Evolutionary conservation across 92 coral and sea anemone genomes (phyloP), one percentile per base, ranked within the genome.

Genomic region (Zoanthus sociatus): DNA sequence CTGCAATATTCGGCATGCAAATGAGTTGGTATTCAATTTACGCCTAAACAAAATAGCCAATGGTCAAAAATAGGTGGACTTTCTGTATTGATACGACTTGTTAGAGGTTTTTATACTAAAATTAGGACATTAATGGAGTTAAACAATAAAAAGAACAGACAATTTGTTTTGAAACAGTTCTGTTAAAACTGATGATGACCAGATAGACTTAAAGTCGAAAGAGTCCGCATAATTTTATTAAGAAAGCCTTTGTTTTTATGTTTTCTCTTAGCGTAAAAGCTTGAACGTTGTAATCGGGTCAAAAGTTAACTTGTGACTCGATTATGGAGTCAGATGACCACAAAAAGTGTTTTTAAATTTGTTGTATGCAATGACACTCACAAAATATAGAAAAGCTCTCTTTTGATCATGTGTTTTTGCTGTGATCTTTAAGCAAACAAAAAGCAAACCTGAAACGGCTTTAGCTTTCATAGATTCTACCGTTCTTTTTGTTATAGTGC

Each of bases 21-120:
- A 81, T 81, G 85, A 81, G 76, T 30, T 64, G 3, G 82, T 45
- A 71, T 21, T 20, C 54, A 18, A 21, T 67, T 64, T 46, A 45
- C 85, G 44, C 61, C 44, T 45, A 56, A 71, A 67, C 60, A 81
- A 81, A 81, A 67, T 9, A 44, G 85, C 75, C 66, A 81, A 81
- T 48, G n/a, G 72, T 47, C 51, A 10, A 71, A 5, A 78, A 21
- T 26, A 33, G 30, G 60, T 60, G 32, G 18, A 78, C 16, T 48
- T 10, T 50, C 54, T 17, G 54, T 56, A 45, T 33, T 45, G 44
- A 69, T 71, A 42, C 37, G 53, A 45, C n/a, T 42, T 55, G 70
- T 32, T 78, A 14, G 7, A 72, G 1, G 15, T 44, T 37, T 42
- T 51, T 31, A 10, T 60, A 15, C 68, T 4, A 33, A 55, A 26